A percentile compares a stretch with the other conserved stretches of the same genome.
phyloP scores from a whole-genome alignment of 30 jellyfish, hydroid and myxozoan genomes.

The Cassiopea xamachana region DNA sequence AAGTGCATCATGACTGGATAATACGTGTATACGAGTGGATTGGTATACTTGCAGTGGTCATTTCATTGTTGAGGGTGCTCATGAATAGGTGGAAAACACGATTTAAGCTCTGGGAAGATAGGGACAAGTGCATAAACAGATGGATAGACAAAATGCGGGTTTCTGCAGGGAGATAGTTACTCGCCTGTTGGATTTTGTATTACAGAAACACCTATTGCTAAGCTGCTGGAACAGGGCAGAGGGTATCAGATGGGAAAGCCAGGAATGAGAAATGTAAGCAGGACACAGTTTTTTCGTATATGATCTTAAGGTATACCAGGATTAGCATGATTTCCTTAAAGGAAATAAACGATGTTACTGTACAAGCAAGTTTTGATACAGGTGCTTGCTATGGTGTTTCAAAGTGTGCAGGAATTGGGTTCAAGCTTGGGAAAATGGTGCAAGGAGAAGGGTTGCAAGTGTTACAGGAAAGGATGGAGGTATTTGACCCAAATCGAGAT shows the following conservation, averaged over 20 bases:
- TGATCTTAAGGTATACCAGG: constrained; percentile 7
- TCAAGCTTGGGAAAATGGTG: neutral
- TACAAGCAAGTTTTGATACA: constrained; percentile 12
- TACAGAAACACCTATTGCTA: constrained; percentile 23
- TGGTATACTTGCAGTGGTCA: constrained; percentile 10
- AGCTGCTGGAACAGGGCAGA: constrained; percentile 6
- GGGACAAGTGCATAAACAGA: neutral
- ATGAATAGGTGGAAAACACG: constrained; percentile 11
- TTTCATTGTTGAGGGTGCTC: neutral
- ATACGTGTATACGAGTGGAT: constrained; percentile 26
- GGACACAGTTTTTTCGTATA: neutral
- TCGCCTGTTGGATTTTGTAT: constrained; percentile 28
- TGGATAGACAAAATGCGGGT: constrained; percentile 12
- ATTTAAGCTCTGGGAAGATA: neutral
- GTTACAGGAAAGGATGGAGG: constrained; percentile 13
- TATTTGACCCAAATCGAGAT: neutral
- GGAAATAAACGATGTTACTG: neutral
- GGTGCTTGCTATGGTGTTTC: constrained; percentile 18
- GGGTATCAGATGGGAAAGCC: constrained; percentile 19
- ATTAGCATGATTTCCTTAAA: neutral
- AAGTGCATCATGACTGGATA: constrained; percentile 9
- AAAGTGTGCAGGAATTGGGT: constrained; percentile 11
- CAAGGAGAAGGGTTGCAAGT: constrained; percentile 66
- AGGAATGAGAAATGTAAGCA: neutral
- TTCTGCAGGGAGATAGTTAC: constrained; percentile 51